phyloP scores from a whole-genome alignment of 2,888 invertebrate species.

The Zhengitettix transpicula region DNA sequence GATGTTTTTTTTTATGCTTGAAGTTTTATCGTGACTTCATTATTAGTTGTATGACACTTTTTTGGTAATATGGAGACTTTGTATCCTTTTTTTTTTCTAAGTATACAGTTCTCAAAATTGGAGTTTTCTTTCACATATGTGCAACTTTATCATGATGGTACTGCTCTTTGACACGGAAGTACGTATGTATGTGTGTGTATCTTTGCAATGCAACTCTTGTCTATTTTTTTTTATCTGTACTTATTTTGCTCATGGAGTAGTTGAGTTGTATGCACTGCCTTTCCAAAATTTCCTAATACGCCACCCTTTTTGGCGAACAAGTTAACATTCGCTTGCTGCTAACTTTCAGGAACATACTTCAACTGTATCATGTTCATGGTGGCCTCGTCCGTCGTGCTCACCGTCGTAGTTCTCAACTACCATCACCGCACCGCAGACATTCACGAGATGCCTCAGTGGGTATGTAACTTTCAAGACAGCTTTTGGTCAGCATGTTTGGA shows the following conservation, averaged over 20 bases:
- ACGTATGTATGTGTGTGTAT: too few species aligned
- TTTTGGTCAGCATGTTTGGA: too few species aligned
- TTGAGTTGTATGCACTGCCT: not conserved
- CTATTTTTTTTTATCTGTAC: not conserved
- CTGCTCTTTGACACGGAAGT: too few species aligned
- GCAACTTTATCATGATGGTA: too few species aligned
- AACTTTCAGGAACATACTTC: slow-evolving; percentile 81
- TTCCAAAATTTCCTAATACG: not conserved
- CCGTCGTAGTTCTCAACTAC: slow-evolving; percentile 91
- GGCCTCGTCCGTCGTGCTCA: slow-evolving; percentile 91
- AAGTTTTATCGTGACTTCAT: not conserved
- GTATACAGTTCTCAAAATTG: too few species aligned
- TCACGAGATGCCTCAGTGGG: slow-evolving; percentile 94
- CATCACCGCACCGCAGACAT: slow-evolving; percentile 94
- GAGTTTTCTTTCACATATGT: too few species aligned
- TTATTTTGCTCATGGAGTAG: not conserved
- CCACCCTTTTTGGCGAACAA: not conserved
- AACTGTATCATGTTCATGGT: slow-evolving; percentile 99
- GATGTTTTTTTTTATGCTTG: slow-evolving; percentile 10
- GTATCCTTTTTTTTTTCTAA: too few species aligned
- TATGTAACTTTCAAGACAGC: slow-evolving; percentile 35
- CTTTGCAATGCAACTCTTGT: too few species aligned
- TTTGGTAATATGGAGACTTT: too few species aligned
- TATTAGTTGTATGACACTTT: too few species aligned
- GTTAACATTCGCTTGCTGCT: slow-evolving; percentile 1